Conservation (phyloP, 2,888 invertebrate genomes). For the Scaeva pyrastri region DNA sequence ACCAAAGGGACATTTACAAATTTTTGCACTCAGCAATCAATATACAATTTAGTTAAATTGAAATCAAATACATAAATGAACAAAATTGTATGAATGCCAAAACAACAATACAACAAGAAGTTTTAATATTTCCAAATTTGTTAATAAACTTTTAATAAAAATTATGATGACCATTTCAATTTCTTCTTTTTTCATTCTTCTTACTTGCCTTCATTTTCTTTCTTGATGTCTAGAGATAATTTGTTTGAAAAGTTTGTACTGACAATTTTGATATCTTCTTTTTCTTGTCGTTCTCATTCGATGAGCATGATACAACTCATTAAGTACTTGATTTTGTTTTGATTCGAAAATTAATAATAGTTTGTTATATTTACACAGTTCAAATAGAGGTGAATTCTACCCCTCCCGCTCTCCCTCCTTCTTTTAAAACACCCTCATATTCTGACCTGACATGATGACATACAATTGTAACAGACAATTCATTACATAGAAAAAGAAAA, state of each 20-base stretch:
- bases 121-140: not conserved
- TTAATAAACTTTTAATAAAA: not conserved
- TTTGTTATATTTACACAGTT: not conserved
- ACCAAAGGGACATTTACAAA: too few relatives aligned
- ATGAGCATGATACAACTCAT: conserved; percentile 8
- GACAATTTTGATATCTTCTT: not conserved
- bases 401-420: not conserved
- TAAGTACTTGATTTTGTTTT: conserved; percentile 24
- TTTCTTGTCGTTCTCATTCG: conserved; percentile 22
- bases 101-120: not conserved
- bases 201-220: not conserved
- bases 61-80: too few relatives aligned
- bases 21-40: too few relatives aligned
- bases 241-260: not conserved
- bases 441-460: conserved; percentile 5
- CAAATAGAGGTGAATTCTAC: conserved; percentile 32
- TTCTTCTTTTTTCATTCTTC: not conserved
- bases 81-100: too few relatives aligned
- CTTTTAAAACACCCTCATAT: not conserved
- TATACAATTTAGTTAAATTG: too few relatives aligned
- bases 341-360: conserved; percentile 1
- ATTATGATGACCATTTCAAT: not conserved
- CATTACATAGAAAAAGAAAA: conserved; percentile 79
- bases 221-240: not conserved
- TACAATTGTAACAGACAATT: conserved; percentile 65